Percentiles rank a stretch among this genome's conserved stretches.
phyloP scores from a whole-genome alignment of 2,888 invertebrate genomes.

The Heliconius ismenius region DNA sequence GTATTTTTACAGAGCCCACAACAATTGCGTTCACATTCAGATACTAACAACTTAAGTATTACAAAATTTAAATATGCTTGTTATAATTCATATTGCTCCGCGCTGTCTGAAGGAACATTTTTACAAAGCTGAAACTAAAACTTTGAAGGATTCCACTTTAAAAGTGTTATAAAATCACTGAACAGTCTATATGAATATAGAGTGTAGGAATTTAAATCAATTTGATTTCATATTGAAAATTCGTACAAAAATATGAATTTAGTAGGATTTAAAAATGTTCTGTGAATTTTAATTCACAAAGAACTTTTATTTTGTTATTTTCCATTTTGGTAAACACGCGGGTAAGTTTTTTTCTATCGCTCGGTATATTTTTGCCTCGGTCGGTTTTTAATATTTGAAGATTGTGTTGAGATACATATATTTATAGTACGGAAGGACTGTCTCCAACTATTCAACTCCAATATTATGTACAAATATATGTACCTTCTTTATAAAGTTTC shows the following conservation, averaged over 20 bases:
- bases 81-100: conserved; percentile 1
- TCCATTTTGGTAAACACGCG: too few species aligned
- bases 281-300: too few species aligned
- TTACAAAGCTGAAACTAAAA: conserved; percentile 16
- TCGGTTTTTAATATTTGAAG: too few species aligned
- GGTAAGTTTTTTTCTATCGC: too few species aligned
- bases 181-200: conserved; percentile 12
- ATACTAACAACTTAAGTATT: background rate
- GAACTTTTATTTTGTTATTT: too few species aligned
- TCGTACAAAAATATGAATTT: background rate
- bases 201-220: conserved; percentile 7
- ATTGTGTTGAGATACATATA: too few species aligned
- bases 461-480: too few species aligned
- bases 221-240: background rate
- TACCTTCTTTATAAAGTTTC: too few species aligned
- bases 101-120: conserved; percentile 8
- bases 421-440: too few species aligned
- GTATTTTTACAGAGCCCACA: background rate
- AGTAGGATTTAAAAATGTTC: background rate
- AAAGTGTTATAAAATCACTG: conserved; percentile 6
- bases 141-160: conserved; percentile 3
- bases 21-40: too few species aligned
- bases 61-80: background rate
- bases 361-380: too few species aligned
- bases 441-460: too few species aligned